Percentiles rank a stretch among this genome's conserved stretches.
These are phyloP conservation scores for Urocynchramus pylzowi DNA, from an alignment of 2,113 vertebrate genomes.

Conservation along the genomic window DNA sequence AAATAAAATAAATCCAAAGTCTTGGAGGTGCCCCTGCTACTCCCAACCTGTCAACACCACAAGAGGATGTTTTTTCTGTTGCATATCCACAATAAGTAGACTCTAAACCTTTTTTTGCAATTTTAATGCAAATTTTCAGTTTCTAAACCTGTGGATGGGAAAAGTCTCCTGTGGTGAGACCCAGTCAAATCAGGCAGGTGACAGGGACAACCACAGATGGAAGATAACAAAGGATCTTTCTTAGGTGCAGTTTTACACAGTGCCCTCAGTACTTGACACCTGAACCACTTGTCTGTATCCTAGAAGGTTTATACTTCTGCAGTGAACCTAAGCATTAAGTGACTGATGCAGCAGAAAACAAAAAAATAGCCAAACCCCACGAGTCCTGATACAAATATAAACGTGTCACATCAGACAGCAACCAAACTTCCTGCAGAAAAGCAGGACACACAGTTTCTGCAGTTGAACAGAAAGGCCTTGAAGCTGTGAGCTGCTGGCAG, in stretches of 20 bases:
- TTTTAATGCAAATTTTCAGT: too few species aligned
- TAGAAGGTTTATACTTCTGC: not conserved
- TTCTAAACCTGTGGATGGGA: not conserved
- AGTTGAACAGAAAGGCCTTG: too few species aligned
- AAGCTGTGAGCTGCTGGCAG: not conserved
- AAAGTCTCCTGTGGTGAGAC: not conserved
- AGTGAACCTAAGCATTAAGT: not conserved
- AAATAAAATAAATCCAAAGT: not conserved
- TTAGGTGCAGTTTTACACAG: not conserved
- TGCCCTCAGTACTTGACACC: not conserved
- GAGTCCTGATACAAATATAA: not conserved
- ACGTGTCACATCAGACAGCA: not conserved
- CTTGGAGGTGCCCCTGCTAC: not conserved
- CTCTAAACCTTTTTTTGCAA: too few species aligned
- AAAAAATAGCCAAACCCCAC: not conserved
- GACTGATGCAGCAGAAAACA: not conserved
- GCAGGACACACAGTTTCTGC: not conserved
- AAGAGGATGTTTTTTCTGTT: not conserved
- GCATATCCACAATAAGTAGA: not conserved
- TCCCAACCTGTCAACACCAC: not conserved
- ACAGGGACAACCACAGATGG: not conserved
- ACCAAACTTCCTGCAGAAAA: not conserved
- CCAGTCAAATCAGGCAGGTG: not conserved
- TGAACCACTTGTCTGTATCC: not conserved
- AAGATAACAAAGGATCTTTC: not conserved